Conservation (phyloP, 2,797 vertebrate species). For the Echiichthys vipera region DNA sequence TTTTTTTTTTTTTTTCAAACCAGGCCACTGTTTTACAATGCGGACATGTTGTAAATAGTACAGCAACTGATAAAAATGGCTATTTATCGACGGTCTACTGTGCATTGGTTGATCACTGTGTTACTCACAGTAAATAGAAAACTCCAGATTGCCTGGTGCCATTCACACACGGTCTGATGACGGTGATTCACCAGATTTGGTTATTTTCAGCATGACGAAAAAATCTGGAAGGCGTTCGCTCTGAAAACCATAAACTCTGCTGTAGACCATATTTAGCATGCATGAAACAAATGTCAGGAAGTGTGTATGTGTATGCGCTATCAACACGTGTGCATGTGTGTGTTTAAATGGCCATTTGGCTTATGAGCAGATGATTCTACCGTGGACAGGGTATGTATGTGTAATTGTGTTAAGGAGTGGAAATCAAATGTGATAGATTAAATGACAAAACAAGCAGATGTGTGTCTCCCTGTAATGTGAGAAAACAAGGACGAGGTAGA, state of each 20-base stretch:
- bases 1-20: too few species aligned
- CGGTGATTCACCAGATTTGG: conserved; percentile 39
- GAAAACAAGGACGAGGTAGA: conserved; percentile 70
- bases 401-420: conserved; percentile 73
- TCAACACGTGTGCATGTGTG: not conserved
- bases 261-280: conserved; percentile 7
- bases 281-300: conserved; percentile 7
- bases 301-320: conserved; percentile 1
- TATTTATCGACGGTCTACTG: not conserved
- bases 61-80: too few species aligned
- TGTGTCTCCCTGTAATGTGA: conserved; percentile 67
- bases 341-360: not conserved
- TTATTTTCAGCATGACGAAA: conserved; percentile 23
- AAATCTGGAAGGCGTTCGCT: not conserved
- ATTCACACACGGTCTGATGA: conserved; percentile 32
- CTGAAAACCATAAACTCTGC: conserved; percentile 31
- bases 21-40: not conserved
- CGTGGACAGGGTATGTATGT: conserved; percentile 38
- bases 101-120: not conserved
- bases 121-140: conserved; percentile 8
- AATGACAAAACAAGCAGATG: conserved; percentile 81
- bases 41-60: too few species aligned
- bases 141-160: conserved; percentile 29
- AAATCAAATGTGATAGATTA: conserved; percentile 81
- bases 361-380: conserved; percentile 56